Conservation (phyloP, 2,888 invertebrate species). For the Acholoe squamosa region DNA sequence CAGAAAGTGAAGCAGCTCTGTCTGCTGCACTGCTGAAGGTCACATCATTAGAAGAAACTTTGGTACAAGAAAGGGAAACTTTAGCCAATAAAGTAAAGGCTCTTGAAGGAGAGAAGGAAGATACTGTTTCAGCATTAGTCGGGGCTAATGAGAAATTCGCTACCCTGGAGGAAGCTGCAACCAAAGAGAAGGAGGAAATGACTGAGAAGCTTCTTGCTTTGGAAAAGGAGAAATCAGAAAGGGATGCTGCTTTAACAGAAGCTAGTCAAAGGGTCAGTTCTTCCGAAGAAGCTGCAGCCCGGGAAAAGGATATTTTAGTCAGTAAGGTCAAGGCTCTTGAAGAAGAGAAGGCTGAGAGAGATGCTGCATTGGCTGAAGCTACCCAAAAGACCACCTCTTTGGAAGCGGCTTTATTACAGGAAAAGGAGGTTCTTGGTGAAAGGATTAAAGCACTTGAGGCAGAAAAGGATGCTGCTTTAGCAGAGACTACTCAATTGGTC, state of each 20-base stretch:
- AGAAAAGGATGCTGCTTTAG: not conserved
- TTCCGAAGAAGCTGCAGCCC: not conserved
- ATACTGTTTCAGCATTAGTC: not conserved
- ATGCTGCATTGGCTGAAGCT: not conserved
- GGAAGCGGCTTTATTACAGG: not conserved
- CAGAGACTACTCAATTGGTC: not conserved
- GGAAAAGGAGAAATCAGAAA: constrained; percentile 1
- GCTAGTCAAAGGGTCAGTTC: not conserved
- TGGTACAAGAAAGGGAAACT: not conserved
- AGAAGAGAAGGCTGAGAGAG: not conserved
- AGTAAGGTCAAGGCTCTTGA: not conserved
- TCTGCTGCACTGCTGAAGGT: not conserved
- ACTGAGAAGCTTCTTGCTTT: not conserved
- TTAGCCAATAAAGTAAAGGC: not conserved
- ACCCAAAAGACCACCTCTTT: not conserved
- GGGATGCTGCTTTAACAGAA: not conserved
- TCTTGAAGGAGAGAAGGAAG: constrained; percentile 9
- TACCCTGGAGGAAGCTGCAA: not conserved
- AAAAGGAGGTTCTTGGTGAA: not conserved
- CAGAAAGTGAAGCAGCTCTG: not conserved
- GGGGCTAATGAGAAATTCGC: not conserved
- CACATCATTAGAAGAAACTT: constrained; percentile 15
- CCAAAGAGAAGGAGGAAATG: not conserved
- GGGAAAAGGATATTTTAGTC: not conserved
- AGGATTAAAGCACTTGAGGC: not conserved